These are phyloP conservation scores for Drosophila novamexicana DNA, from an alignment of 1,140 invertebrate genomes.

Conservation along the genomic window DNA sequence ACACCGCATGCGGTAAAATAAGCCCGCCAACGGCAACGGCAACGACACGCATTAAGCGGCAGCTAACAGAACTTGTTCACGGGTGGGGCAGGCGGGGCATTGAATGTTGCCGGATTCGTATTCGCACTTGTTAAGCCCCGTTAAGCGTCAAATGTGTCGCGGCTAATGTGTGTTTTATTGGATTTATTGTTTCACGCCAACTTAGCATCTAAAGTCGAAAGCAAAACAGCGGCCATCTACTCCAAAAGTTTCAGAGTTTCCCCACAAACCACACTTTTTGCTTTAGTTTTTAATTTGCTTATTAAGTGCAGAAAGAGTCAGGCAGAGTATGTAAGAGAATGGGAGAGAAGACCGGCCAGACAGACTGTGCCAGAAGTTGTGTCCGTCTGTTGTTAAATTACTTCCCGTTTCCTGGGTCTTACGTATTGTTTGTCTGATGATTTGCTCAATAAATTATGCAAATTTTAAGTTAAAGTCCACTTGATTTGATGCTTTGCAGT, in stretches of 20 bases:
- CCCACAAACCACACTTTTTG: background rate
- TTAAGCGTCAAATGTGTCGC: conserved; percentile 66
- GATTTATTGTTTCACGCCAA: conserved; percentile 66
- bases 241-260: background rate
- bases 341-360: background rate
- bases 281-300: conserved; percentile 37
- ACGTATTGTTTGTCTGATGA: conserved; percentile 17
- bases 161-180: conserved; percentile 68
- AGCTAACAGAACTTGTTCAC: conserved; percentile 33
- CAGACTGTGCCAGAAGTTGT: conserved; percentile 10
- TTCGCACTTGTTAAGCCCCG: conserved; percentile 49
- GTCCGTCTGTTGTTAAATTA: conserved; percentile 35
- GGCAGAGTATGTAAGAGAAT: background rate
- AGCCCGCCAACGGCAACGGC: conserved; percentile 20
- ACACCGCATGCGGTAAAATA: conserved; percentile 59
- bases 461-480: conserved; percentile 33
- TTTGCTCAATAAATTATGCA: conserved; percentile 52
- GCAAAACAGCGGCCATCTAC: conserved; percentile 24
- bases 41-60: conserved; percentile 23
- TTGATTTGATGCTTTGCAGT: conserved; percentile 3
- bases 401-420: conserved; percentile 36
- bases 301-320: conserved; percentile 26
- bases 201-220: conserved; percentile 40
- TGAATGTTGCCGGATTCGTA: conserved; percentile 18
- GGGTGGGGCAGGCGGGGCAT: background rate